phyloP scores from a whole-genome alignment of 2,797 vertebrate species.

The Eutrigla gurnardus region DNA sequence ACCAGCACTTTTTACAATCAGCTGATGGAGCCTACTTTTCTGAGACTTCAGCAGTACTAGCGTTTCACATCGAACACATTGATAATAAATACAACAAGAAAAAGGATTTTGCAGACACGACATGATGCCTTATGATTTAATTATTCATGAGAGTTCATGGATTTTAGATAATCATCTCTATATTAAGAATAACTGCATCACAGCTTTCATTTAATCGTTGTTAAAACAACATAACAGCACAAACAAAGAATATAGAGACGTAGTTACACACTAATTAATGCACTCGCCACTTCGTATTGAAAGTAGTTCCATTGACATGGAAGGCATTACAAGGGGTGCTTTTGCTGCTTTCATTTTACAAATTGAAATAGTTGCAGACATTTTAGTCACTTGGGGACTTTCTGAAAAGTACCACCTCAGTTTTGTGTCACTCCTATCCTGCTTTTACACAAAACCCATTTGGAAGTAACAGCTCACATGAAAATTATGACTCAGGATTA shows the following conservation, averaged over 20 bases:
- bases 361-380: background rate
- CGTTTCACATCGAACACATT: constrained; percentile 49
- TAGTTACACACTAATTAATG: too few relatives aligned
- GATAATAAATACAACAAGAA: constrained; percentile 32
- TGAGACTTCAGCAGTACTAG: constrained; percentile 51
- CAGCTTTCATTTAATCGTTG: too few relatives aligned
- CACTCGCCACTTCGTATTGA: background rate
- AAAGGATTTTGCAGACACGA: background rate
- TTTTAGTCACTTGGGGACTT: background rate
- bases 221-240: too few relatives aligned
- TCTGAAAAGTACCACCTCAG: background rate
- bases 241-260: too few relatives aligned
- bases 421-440: background rate
- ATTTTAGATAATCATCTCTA: background rate
- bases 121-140: constrained; percentile 16
- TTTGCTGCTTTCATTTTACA: constrained; percentile 3
- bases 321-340: background rate
- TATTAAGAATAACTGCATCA: background rate
- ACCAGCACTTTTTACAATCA: constrained; percentile 77
- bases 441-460: constrained; percentile 3
- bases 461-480: background rate
- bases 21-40: constrained; percentile 73
- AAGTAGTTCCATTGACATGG: background rate
- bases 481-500: background rate
- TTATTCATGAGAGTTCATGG: constrained; percentile 15